Evolutionary conservation across 1,140 invertebrate species (phyloP).

Genomic region (Bombus impatiens): DNA sequence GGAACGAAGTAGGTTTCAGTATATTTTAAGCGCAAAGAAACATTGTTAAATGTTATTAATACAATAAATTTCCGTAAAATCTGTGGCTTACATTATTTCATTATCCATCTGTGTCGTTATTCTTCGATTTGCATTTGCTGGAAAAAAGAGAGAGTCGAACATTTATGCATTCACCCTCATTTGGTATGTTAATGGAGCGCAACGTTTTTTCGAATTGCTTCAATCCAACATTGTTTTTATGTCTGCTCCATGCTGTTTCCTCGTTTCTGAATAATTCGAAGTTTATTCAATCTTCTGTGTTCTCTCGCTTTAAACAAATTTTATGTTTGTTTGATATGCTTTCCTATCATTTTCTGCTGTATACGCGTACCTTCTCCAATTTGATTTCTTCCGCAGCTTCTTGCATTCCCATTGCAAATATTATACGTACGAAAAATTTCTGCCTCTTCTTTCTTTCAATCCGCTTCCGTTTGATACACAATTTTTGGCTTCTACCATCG

Average conservation of each 20-base stretch:
- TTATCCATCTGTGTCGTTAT: neutral
- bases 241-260: neutral
- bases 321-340: neutral
- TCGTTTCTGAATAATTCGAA: neutral
- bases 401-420: neutral
- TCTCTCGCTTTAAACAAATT: neutral
- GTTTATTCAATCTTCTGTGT: neutral
- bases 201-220: neutral
- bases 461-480: neutral
- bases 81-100: neutral
- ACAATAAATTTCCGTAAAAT: neutral
- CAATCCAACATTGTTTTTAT: no score
- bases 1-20: no score
- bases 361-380: neutral
- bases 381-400: neutral
- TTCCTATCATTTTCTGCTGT: neutral
- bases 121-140: neutral
- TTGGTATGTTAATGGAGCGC: neutral
- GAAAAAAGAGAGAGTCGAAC: neutral
- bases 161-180: neutral
- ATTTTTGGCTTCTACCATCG: neutral
- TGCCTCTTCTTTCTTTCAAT: neutral
- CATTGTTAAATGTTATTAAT: no score
- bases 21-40: no score
- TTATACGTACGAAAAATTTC: neutral